Percentiles rank a stretch among this genome's conserved stretches.
Evolutionary conservation across 2,888 invertebrate species (phyloP).

Genomic region (Ormyrus nitidulus): DNA sequence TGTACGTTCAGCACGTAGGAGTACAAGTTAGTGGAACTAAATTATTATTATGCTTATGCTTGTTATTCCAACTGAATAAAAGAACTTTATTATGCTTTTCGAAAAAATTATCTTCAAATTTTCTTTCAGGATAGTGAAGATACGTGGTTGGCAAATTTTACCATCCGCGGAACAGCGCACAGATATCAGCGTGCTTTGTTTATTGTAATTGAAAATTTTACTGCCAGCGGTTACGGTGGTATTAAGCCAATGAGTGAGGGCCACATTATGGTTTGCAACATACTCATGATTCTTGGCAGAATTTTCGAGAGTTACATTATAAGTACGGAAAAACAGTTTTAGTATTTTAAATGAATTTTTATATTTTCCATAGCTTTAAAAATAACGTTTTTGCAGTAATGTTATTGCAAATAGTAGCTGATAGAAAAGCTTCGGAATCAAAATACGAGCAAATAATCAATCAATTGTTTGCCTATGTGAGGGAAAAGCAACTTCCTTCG

Average conservation of each 20-base stretch:
- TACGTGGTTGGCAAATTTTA: conserved; percentile 63
- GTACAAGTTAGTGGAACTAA: conserved; percentile 55
- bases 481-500: conserved; percentile 72
- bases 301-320: conserved; percentile 68
- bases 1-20: conserved; percentile 58
- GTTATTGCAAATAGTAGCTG: conserved; percentile 67
- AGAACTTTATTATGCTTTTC: too few relatives aligned
- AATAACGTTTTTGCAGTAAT: conserved; percentile 65
- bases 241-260: conserved; percentile 61
- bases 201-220: conserved; percentile 68
- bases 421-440: conserved; percentile 66
- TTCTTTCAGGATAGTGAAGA: conserved; percentile 46
- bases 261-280: conserved; percentile 64
- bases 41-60: neutral
- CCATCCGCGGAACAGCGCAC: too few relatives aligned
- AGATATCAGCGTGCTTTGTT: conserved; percentile 66
- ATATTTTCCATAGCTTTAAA: neutral
- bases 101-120: neutral
- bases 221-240: conserved; percentile 66
- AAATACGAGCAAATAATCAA: conserved; percentile 74
- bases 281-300: conserved; percentile 68
- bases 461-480: conserved; percentile 73
- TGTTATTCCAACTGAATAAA: too few relatives aligned
- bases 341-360: neutral
- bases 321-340: conserved; percentile 58